phyloP scores from a whole-genome alignment of 1,140 invertebrate species.

The Cyrtorhinus lividipennis region DNA sequence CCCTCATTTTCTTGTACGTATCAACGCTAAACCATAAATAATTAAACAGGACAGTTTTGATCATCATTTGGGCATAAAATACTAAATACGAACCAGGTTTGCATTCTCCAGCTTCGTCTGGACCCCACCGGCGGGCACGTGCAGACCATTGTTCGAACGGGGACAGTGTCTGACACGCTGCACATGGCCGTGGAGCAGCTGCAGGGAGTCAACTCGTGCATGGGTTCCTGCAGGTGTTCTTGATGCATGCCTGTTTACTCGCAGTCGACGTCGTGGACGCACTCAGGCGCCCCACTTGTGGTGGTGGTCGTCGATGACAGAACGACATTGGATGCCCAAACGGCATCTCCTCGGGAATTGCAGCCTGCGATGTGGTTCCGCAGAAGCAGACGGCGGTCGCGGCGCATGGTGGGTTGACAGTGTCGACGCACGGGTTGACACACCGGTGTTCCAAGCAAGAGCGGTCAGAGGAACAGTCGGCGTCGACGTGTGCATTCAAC shows the following conservation, averaged over 20 bases:
- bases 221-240: conserved; percentile 60
- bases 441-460: conserved; percentile 56
- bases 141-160: conserved; percentile 69
- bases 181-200: conserved; percentile 52
- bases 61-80: too few relatives aligned
- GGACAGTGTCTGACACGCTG: conserved; percentile 61
- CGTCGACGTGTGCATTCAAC: conserved; percentile 61
- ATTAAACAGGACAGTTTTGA: too few relatives aligned
- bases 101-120: conserved; percentile 59
- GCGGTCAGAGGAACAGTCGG: conserved; percentile 53
- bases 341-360: conserved; percentile 54
- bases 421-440: conserved; percentile 52
- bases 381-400: conserved; percentile 61
- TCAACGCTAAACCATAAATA: too few relatives aligned
- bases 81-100: conserved; percentile 33
- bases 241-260: conserved; percentile 62
- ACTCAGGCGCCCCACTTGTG: conserved; percentile 29
- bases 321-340: conserved; percentile 61
- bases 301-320: conserved; percentile 42
- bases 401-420: conserved; percentile 50
- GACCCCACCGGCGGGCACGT: conserved; percentile 66
- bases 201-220: conserved; percentile 59
- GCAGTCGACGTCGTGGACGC: conserved; percentile 58
- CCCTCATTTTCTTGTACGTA: too few relatives aligned
- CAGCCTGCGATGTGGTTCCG: conserved; percentile 60